A percentile compares a stretch with the other conserved stretches of the same genome.
Conservation (phyloP, 2,888 invertebrate species). For the Cephus pygmeus region DNA sequence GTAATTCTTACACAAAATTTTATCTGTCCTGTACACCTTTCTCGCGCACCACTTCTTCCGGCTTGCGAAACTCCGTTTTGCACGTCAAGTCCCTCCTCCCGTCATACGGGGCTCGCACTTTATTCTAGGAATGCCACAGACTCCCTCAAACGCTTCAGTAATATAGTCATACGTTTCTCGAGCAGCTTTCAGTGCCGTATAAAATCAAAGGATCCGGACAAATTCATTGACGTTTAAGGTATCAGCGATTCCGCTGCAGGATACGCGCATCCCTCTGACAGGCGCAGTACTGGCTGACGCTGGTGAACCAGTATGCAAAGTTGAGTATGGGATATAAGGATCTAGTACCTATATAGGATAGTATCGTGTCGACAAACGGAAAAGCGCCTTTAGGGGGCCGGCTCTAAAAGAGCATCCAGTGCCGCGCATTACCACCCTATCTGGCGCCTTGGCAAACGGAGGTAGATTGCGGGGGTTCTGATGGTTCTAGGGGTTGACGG, state of each 20-base stretch:
- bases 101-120: not conserved
- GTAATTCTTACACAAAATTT: slow-evolving; percentile 45
- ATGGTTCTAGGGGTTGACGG: slow-evolving; percentile 7
- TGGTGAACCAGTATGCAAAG: no score
- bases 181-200: no score
- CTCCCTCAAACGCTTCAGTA: no score
- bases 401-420: slow-evolving; percentile 53
- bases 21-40: slow-evolving; percentile 29
- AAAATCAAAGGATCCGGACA: no score
- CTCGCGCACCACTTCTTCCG: not conserved
- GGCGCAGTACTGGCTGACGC: no score
- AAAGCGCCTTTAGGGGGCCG: slow-evolving; percentile 39
- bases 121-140: no score
- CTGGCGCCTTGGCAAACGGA: slow-evolving; percentile 32
- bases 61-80: not conserved
- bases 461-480: not conserved
- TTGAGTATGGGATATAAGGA: no score
- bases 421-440: slow-evolving; percentile 53
- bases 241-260: no score
- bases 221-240: no score
- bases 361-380: slow-evolving; percentile 41
- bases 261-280: no score
- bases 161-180: no score
- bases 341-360: no score
- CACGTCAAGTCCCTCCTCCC: not conserved